Percentiles rank a stretch among this genome's conserved stretches.
Conservation (phyloP, 92 coral and sea anemone genomes). For the Palythoa heliodiscus region DNA sequence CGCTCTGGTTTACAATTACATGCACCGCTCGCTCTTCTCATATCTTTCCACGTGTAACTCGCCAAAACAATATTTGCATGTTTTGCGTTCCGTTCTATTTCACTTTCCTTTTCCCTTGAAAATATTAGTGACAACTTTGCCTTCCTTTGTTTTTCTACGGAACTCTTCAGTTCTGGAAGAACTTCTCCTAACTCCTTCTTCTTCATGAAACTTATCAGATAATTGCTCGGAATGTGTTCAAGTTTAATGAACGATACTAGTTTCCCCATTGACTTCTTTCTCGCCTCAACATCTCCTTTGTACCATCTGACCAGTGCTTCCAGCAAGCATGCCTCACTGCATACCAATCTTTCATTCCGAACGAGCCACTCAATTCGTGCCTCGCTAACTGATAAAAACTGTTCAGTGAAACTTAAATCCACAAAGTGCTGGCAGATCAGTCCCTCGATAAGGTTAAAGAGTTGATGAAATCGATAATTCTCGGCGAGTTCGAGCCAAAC, state of each 20-base stretch:
- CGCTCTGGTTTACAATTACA: background rate
- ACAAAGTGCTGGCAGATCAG: conserved; percentile 28
- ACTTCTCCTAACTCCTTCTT: background rate
- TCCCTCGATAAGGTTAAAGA: conserved; percentile 6
- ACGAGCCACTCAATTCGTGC: conserved; percentile 16
- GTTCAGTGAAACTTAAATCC: conserved; percentile 17
- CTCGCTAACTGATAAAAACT: conserved; percentile 14
- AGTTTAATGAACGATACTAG: conserved; percentile 5
- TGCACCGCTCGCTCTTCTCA: background rate
- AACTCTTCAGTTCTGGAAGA: conserved; percentile 17
- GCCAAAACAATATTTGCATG: conserved; percentile 15
- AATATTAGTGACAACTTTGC: background rate
- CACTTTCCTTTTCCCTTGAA: conserved; percentile 7
- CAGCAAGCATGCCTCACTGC: conserved; percentile 22
- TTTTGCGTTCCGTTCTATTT: conserved; percentile 3
- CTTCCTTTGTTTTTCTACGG: background rate
- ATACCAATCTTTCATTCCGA: conserved; percentile 20
- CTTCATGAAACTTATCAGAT: background rate
- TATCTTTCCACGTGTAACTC: conserved; percentile 18
- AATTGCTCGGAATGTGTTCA: conserved; percentile 9
- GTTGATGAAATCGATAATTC: conserved; percentile 5
- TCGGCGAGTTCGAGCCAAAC: conserved; percentile 8
- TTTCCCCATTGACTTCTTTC: background rate
- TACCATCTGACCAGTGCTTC: conserved; percentile 36
- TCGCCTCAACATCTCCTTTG: background rate